Evolutionary conservation across 2,888 invertebrate genomes (phyloP).

Genomic region (Cephus pygmeus): DNA sequence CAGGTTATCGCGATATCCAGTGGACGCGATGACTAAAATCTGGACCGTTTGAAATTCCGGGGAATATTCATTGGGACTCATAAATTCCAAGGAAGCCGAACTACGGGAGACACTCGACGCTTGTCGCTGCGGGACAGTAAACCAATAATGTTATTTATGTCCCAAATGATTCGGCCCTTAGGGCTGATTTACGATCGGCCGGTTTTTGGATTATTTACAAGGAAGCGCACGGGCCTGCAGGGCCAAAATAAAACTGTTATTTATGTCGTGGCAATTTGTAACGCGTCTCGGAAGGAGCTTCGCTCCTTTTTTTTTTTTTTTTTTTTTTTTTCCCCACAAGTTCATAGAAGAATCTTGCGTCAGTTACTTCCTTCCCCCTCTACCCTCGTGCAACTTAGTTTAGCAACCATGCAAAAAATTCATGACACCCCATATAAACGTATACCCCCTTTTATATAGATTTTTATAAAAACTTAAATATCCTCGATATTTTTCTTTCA

Average conservation of each 20-base stretch:
- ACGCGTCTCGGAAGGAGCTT: neutral
- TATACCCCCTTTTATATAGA: too few species aligned
- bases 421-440: slow-evolving; percentile 16
- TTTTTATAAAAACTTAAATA: slow-evolving; percentile 3
- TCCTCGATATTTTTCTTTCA: neutral
- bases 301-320: too few species aligned
- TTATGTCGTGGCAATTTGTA: slow-evolving; percentile 38
- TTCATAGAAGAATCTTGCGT: too few species aligned
- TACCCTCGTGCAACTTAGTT: too few species aligned
- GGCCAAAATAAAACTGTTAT: slow-evolving; percentile 56
- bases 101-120: slow-evolving; percentile 24
- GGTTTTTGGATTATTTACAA: slow-evolving; percentile 43
- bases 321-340: too few species aligned
- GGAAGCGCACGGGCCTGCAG: slow-evolving; percentile 29
- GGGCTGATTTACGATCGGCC: slow-evolving; percentile 51
- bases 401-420: too few species aligned
- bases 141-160: slow-evolving; percentile 64
- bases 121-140: slow-evolving; percentile 39
- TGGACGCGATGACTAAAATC: neutral
- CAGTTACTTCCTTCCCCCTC: too few species aligned
- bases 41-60: neutral
- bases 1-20: too few species aligned
- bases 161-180: slow-evolving; percentile 57
- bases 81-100: neutral
- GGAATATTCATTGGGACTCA: neutral